Evolutionary conservation across 2,797 vertebrate species (phyloP).

Genomic region (Aplochiton taeniatus): DNA sequence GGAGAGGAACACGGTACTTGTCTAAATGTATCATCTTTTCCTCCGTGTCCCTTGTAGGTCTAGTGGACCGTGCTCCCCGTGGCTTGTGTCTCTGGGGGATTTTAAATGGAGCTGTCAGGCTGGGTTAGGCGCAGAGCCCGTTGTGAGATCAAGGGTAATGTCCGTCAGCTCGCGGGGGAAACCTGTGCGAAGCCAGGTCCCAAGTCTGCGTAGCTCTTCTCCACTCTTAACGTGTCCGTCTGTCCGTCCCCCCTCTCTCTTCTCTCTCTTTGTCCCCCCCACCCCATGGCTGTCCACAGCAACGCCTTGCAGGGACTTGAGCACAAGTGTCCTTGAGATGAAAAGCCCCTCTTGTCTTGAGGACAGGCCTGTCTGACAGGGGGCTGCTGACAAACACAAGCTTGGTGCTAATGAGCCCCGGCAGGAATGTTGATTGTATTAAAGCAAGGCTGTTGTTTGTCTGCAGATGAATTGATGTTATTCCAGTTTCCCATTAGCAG

Average conservation of each 20-base stretch:
- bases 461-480: too few species aligned
- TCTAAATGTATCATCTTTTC: constrained; percentile 59
- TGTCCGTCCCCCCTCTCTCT: neutral
- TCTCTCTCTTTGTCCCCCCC: neutral
- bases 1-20: constrained; percentile 34
- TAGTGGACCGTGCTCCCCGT: constrained; percentile 23
- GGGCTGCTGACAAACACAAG: too few species aligned
- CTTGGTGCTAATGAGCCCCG: too few species aligned
- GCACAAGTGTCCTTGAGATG: constrained; percentile 3
- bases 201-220: constrained; percentile 13
- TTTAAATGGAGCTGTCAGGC: constrained; percentile 41
- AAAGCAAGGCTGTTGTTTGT: too few species aligned
- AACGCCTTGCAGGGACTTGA: neutral
- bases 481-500: too few species aligned
- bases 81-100: constrained; percentile 38
- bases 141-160: constrained; percentile 37
- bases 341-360: neutral
- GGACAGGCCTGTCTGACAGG: neutral
- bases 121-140: constrained; percentile 32
- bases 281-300: neutral
- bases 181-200: constrained; percentile 4
- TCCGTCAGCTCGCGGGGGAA: constrained; percentile 39
- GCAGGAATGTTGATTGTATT: too few species aligned
- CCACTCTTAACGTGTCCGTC: constrained; percentile 15
- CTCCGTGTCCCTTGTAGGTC: constrained; percentile 46